These are phyloP conservation scores for Brienomyrus brachyistius DNA, from an alignment of 2,113 vertebrate species.

Conservation along the genomic window DNA sequence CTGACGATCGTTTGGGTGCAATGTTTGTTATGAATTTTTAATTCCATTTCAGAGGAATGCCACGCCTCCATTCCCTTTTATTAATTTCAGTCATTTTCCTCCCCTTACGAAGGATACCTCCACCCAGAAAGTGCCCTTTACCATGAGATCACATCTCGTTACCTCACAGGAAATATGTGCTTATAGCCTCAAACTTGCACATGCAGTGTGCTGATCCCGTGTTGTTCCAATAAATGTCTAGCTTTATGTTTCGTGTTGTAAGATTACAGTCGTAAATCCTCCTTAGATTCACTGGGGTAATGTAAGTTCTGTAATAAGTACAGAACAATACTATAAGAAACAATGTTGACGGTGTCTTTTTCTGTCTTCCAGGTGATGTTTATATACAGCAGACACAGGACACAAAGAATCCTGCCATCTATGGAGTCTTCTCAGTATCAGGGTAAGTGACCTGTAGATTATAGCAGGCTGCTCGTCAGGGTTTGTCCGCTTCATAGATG, in stretches of 20 bases:
- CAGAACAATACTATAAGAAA: background rate
- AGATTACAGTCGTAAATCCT: background rate
- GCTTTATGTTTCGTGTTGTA: background rate
- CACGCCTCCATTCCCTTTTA: background rate
- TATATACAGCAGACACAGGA: constrained; percentile 97
- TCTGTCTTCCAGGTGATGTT: constrained; percentile 77
- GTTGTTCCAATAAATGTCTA: background rate
- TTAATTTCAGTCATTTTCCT: background rate
- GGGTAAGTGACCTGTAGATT: constrained; percentile 66
- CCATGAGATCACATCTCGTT: background rate
- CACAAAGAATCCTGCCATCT: constrained; percentile 93
- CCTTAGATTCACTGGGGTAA: background rate
- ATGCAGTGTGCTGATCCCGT: background rate
- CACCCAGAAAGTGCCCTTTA: background rate
- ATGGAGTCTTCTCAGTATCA: constrained; percentile 88
- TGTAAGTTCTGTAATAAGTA: background rate
- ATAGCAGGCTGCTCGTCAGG: background rate
- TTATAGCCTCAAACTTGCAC: background rate
- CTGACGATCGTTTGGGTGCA: background rate
- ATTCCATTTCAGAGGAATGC: background rate
- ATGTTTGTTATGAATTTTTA: background rate
- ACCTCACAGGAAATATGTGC: background rate
- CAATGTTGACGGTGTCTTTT: background rate
- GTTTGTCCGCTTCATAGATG: background rate
- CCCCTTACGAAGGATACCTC: background rate